Conservation (phyloP, 53 echinoderm and acorn worm species). For the Apostichopus leukothele region DNA sequence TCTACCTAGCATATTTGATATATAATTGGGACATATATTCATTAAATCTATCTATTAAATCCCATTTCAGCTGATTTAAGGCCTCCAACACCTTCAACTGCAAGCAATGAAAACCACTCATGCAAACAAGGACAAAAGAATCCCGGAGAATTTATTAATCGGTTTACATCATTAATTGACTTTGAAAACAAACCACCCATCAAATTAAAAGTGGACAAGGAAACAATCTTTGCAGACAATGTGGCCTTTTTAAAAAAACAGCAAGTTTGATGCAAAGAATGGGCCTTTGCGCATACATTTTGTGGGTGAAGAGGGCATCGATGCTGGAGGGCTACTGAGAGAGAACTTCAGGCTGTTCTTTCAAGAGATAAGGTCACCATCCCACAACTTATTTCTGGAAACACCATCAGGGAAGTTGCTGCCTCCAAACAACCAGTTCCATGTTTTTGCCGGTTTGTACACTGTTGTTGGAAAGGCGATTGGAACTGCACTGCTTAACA, state of each 20-base stretch:
- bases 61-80: not conserved
- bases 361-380: not conserved
- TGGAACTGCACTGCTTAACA: constrained; percentile 3
- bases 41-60: not conserved
- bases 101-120: not conserved
- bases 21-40: too few relatives aligned
- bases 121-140: not conserved
- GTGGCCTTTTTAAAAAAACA: constrained; percentile 33
- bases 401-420: constrained; percentile 9
- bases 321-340: constrained; percentile 24
- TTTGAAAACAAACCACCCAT: constrained; percentile 7
- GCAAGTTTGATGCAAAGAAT: not conserved
- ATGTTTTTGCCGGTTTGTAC: not conserved
- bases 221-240: constrained; percentile 10
- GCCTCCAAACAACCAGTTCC: not conserved
- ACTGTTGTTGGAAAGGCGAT: not conserved
- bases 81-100: not conserved
- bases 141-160: not conserved
- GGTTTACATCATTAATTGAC: not conserved
- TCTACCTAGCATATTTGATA: too few relatives aligned
- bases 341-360: constrained; percentile 27
- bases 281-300: not conserved
- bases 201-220: not conserved
- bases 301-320: constrained; percentile 21
- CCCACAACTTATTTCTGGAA: not conserved